Percentiles rank a stretch among this genome's conserved stretches.
Evolutionary conservation across 1,140 invertebrate genomes (phyloP).

Genomic region (Eueides isabella): DNA sequence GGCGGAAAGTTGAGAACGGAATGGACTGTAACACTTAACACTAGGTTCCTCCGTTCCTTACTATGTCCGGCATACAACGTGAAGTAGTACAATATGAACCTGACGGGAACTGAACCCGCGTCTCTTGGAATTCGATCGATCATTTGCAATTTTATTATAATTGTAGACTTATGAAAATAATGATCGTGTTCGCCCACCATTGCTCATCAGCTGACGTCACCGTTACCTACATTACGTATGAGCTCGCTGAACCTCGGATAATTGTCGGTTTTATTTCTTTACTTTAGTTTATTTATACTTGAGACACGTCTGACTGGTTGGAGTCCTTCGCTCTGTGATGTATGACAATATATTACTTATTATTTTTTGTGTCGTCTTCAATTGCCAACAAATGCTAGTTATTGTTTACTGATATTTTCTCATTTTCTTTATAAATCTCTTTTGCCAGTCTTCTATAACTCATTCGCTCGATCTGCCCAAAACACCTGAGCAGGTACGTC

Average conservation of each 20-base stretch:
- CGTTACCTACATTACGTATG: background rate
- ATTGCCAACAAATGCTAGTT: background rate
- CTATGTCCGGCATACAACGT: no score
- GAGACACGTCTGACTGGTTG: background rate
- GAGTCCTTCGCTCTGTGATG: background rate
- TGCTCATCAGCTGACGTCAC: constrained; percentile 6
- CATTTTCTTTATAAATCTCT: background rate
- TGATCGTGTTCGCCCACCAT: background rate
- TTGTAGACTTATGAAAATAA: background rate
- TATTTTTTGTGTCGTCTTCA: background rate
- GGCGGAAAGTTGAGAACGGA: no score
- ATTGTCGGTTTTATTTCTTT: background rate
- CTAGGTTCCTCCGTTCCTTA: no score
- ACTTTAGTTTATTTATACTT: constrained; percentile 9
- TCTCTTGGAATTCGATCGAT: no score
- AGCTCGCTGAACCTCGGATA: background rate
- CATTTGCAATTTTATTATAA: no score
- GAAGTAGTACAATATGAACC: no score
- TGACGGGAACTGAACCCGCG: no score
- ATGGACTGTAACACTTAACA: no score
- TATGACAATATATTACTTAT: background rate
- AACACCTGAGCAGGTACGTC: no score
- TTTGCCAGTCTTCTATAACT: no score
- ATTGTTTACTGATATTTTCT: background rate
- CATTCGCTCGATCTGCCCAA: no score